These are phyloP conservation scores for Sebastes oblongus DNA, from an alignment of 2,797 vertebrate genomes.

Conservation along the genomic window DNA sequence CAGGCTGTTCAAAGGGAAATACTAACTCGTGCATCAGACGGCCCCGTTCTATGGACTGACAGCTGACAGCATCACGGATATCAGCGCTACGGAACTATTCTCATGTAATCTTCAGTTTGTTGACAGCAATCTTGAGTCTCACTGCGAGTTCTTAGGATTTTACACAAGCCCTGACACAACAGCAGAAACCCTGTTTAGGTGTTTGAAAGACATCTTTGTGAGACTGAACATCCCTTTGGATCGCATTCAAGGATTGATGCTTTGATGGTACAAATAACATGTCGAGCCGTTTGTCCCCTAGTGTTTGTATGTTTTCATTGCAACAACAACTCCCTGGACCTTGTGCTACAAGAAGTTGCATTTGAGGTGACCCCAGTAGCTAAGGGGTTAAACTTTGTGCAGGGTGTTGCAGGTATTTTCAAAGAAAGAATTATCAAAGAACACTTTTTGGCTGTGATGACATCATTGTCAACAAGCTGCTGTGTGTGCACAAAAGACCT, in stretches of 20 bases:
- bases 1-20: neutral
- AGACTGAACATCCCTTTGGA: neutral
- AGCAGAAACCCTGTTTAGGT: fast-evolving
- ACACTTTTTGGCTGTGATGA: neutral
- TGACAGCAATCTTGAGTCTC: neutral
- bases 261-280: neutral
- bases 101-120: neutral
- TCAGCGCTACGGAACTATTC: neutral
- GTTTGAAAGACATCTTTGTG: neutral
- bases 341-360: neutral
- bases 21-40: neutral
- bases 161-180: neutral
- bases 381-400: neutral
- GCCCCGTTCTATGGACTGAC: neutral
- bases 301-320: neutral
- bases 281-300: neutral
- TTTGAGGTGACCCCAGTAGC: neutral
- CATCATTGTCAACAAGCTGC: neutral
- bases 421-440: neutral
- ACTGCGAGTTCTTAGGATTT: neutral
- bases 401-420: too few species aligned
- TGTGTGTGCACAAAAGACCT: too few species aligned
- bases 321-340: neutral
- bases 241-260: neutral
- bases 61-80: neutral